These are phyloP conservation scores for Rhabdornis inornatus DNA, from an alignment of 2,113 vertebrate species.

Conservation along the genomic window DNA sequence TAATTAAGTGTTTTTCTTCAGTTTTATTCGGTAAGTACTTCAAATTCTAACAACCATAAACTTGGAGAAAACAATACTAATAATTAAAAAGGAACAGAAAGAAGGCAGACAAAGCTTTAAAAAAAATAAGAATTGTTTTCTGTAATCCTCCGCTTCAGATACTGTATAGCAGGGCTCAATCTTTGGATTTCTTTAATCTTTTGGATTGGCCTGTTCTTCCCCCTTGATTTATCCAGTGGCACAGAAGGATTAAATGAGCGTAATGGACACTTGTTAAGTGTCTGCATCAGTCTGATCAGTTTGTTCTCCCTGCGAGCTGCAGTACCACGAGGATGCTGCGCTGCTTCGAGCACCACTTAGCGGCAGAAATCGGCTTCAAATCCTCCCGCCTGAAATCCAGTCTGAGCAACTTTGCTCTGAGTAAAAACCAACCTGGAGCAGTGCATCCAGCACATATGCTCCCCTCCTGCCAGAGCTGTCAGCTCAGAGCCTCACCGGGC, in stretches of 20 bases:
- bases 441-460: background rate
- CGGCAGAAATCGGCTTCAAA: background rate
- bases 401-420: fast-evolving
- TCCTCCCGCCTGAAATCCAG: background rate
- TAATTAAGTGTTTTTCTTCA: background rate
- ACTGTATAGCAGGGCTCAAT: background rate
- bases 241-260: background rate
- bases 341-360: constrained; percentile 64
- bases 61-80: background rate
- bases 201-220: constrained; percentile 11
- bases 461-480: background rate
- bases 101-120: background rate
- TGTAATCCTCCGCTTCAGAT: background rate
- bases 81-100: background rate
- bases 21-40: background rate
- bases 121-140: constrained; percentile 18
- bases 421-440: background rate
- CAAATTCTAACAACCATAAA: background rate
- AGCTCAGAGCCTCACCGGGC: fast-evolving
- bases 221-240: background rate
- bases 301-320: background rate
- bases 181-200: constrained; percentile 24
- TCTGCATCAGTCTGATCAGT: background rate
- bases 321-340: background rate
- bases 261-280: background rate